These are phyloP conservation scores for Geodia barretti DNA, from an alignment of 37 sponge, comb jelly and placozoan genomes.

Conservation along the genomic window DNA sequence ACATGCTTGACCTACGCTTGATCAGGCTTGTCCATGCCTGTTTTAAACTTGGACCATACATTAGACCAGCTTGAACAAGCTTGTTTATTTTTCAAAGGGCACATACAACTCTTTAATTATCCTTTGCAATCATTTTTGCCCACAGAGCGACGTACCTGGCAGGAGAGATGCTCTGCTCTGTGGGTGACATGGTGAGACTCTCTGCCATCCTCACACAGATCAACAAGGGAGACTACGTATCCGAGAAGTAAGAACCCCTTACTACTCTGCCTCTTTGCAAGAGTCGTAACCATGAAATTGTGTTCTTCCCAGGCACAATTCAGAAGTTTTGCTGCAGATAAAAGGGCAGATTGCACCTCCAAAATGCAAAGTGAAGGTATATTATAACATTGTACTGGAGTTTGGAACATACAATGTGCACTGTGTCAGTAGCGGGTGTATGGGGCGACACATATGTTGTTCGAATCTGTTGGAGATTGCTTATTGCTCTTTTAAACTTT, in stretches of 20 bases:
- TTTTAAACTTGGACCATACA: too few relatives aligned
- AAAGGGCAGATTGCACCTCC: conserved; percentile 59
- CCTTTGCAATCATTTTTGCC: background rate
- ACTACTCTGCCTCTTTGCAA: too few relatives aligned
- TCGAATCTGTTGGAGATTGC: too few relatives aligned
- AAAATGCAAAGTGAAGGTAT: conserved; percentile 70
- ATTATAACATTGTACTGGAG: background rate
- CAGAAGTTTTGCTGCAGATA: conserved; percentile 37
- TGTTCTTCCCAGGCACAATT: conserved; percentile 27
- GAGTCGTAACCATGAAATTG: too few relatives aligned
- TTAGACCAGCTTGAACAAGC: too few relatives aligned
- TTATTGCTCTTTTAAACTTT: background rate
- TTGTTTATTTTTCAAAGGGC: too few relatives aligned
- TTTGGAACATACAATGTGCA: too few relatives aligned
- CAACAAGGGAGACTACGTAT: conserved; percentile 52
- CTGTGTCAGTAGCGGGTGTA: too few relatives aligned
- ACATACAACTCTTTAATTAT: background rate
- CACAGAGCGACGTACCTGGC: conserved; percentile 77
- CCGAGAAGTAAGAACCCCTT: conserved; percentile 41
- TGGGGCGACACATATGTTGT: too few relatives aligned
- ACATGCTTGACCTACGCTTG: background rate
- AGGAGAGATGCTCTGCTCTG: conserved; percentile 74
- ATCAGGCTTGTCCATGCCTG: too few relatives aligned
- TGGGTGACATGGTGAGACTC: conserved; percentile 57
- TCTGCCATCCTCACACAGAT: conserved; percentile 81